phyloP scores from a whole-genome alignment of 2,888 invertebrate genomes.

The Drosophila peninsularis region DNA sequence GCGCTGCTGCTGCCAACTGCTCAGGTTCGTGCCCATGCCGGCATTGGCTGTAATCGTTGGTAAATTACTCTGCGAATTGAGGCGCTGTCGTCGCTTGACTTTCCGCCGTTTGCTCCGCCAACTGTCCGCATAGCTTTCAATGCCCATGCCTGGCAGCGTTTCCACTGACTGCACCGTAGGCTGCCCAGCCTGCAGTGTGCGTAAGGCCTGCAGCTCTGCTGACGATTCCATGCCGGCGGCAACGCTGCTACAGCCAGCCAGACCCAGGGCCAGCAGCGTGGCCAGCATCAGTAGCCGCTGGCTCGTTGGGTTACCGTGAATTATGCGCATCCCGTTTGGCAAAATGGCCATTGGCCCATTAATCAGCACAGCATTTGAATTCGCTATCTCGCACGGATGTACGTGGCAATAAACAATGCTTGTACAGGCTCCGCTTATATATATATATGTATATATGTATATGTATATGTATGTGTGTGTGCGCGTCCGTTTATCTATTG shows the following conservation, averaged over 20 bases:
- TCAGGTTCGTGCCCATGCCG: conserved; percentile 35
- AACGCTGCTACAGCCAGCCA: conserved; percentile 36
- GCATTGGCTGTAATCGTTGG: conserved; percentile 44
- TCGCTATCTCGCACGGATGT: conserved; percentile 56
- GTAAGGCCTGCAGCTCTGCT: conserved; percentile 53
- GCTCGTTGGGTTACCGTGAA: conserved; percentile 64
- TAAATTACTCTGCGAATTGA: conserved; percentile 69
- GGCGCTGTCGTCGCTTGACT: conserved; percentile 74
- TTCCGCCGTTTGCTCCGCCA: conserved; percentile 74
- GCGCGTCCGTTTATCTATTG: conserved; percentile 55
- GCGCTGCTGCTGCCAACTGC: conserved; percentile 76
- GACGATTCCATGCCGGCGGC: conserved; percentile 66
- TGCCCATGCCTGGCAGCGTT: not conserved
- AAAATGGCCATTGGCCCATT: conserved; percentile 75
- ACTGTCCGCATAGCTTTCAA: conserved; percentile 20
- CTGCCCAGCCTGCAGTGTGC: conserved; percentile 5
- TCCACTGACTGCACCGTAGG: conserved; percentile 1
- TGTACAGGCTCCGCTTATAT: conserved; percentile 10
- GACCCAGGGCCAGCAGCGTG: conserved; percentile 37
- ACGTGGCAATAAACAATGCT: conserved; percentile 48
- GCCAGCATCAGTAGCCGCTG: conserved; percentile 45
- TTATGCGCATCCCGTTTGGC: conserved; percentile 78
- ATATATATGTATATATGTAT: not conserved
- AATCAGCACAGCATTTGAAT: conserved; percentile 78
- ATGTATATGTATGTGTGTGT: conserved; percentile 27